Evolutionary conservation across 2,113 vertebrate species (phyloP), one percentile per base, ranked within the genome.

Genomic region (Calonectris borealis): DNA sequence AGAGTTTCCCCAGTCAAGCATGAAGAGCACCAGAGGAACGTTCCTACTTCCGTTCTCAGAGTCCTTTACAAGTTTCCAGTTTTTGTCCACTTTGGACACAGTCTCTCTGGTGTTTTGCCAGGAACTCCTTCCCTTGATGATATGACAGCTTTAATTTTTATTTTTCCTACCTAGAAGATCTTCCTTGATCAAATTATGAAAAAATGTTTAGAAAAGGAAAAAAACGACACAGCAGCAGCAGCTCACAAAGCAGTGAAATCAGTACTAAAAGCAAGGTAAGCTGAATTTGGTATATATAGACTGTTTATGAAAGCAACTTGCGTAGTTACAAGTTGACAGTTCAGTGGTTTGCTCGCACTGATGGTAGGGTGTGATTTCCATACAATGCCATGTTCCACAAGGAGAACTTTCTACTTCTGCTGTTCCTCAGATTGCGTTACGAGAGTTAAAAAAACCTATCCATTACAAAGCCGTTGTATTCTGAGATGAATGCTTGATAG

Each of bases 151-250:
- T 61, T 83, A 13, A 10, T 64, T 77, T 82, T 64, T 38, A 15
- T 27, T 81, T 88, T 86, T 77, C 72, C 61, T 71, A 15, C 34
- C 27, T 42, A 95, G 96, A 93, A 83, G 8, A 76, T 89, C 31
- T 81, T 78, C 72, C 42, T 49, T 89, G 79, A 88, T 77, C 94
- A 82, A 94, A 97, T 96, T 96, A 98, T 98, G 98, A 97, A 98
- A 99, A 98, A 94, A 99, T 99, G 99, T 99, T 99, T 90, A 99
- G 99, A 78, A 99, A 99, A 97, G 99, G 98, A 51, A 99, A 99
- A 91, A 99, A 99, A 90, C 98, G 99, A 34, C 99, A 99, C 98
- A 99, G 99, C 96, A 99, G 99, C 88, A 99, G 99, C 98, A 99
- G 99, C 94, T 99, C 99, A 6, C 99, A 99, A 61, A 99, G 99